Base-by-base conservation (phyloP, 2,797 vertebrate genomes). In the Anguilla anguilla region DNA sequence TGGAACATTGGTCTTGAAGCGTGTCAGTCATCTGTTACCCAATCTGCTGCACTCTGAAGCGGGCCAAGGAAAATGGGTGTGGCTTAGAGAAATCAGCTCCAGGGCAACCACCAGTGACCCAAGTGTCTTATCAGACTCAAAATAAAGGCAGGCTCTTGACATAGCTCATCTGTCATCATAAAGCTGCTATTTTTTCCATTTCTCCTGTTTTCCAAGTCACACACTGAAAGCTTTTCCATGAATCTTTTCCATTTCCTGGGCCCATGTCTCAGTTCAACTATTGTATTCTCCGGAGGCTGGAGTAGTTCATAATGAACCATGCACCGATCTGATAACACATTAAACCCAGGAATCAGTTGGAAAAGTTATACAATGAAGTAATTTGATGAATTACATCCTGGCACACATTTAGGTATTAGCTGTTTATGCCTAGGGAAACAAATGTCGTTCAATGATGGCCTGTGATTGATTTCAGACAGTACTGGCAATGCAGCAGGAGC, bases 61-160 rank as follows among this genome's bases (percentile, higher is more conserved):
- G 0, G 74, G 13, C 35, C 74, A 39, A 15, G 35, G 43, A 77
- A 77, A 31, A 19, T 10, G 81, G 35, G 49, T 53, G 81, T n/a
- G 81, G 43, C 22, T 10, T 6, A 13, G 46, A 83, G 53, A 22
- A 85, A 61, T 25, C 28, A n/a, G 82, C 61, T 64, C 85, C 49
- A 11, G 64, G 69, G 53, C 5, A 46, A 84, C 31, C 79, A 28
- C 17, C 13, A 49, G 86, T 83, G 86, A 87, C 86, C 57, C 39
- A 25, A 28, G 25, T 43, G 59, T 84, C n/a, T 83, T 46, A n/a
- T 83, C 31, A 46, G 31, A 49, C 59, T 46, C 55, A 46, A 74
- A 46, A 74, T 74, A 87, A 84, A 61, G 22, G 64, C 10, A 22
- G 46, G 28, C 59, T 46, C 19, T 87, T 67, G 49, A 51, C n/a